Evolutionary conservation across 30 jellyfish, hydroid and myxozoan genomes (phyloP).

Genomic region (Turritopsis rubra): DNA sequence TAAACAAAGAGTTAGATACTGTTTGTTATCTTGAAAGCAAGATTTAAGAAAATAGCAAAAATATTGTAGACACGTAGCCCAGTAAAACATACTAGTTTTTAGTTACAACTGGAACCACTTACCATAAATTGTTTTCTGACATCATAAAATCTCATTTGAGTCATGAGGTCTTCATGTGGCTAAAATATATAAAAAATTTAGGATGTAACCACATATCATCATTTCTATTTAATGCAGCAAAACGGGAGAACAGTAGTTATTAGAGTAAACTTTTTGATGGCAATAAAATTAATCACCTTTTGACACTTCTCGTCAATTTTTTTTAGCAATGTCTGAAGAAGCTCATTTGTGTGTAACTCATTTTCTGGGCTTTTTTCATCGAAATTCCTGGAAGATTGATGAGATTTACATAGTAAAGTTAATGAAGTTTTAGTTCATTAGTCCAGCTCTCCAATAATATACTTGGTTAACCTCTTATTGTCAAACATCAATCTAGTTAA

Average conservation of each 20-base stretch:
- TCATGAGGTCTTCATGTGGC: conserved; percentile 44
- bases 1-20: neutral
- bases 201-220: too few species aligned
- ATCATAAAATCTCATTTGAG: conserved; percentile 49
- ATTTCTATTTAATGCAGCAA: too few species aligned
- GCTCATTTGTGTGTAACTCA: conserved; percentile 24
- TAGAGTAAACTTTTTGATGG: neutral
- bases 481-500: too few species aligned
- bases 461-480: too few species aligned
- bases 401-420: too few species aligned
- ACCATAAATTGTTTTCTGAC: conserved; percentile 36
- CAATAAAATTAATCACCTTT: neutral
- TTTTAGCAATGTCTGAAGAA: conserved; percentile 30
- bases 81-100: neutral
- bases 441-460: too few species aligned
- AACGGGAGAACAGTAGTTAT: too few species aligned
- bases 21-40: neutral
- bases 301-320: conserved; percentile 49
- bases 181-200: neutral
- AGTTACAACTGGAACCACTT: neutral
- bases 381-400: conserved; percentile 17
- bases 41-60: neutral
- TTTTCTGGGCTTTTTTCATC: conserved; percentile 44
- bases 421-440: too few species aligned
- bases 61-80: too few species aligned